Evolutionary conservation across 1,140 invertebrate species (phyloP).

Genomic region (Gryon sp.): DNA sequence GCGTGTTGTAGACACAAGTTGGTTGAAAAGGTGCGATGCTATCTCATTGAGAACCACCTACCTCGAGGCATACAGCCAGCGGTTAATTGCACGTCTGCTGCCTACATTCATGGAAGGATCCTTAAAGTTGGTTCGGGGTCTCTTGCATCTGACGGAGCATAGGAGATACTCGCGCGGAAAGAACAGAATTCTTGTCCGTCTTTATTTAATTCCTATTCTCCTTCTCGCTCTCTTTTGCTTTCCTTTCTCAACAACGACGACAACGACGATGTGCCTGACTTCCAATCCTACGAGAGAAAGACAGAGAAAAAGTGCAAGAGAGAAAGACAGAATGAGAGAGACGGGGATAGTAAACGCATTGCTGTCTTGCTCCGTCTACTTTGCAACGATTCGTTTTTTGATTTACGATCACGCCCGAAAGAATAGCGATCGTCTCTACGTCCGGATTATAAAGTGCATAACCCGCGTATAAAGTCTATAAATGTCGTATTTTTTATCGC

Average conservation of each 20-base stretch:
- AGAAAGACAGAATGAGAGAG: too few species aligned
- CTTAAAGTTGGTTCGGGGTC: conserved; percentile 70
- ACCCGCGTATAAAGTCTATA: conserved; percentile 58
- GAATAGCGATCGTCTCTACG: conserved; percentile 60
- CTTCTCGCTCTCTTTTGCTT: conserved; percentile 3
- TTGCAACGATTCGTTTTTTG: conserved; percentile 60
- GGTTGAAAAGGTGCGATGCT: conserved; percentile 52
- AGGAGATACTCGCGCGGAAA: conserved; percentile 47
- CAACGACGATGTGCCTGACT: too few species aligned
- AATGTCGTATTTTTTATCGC: conserved; percentile 56
- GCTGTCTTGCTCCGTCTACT: conserved; percentile 51
- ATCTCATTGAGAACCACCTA: conserved; percentile 67
- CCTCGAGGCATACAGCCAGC: conserved; percentile 72
- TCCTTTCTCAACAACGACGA: conserved; percentile 9
- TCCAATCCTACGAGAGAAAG: too few species aligned
- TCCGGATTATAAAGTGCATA: conserved; percentile 58
- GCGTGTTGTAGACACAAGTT: conserved; percentile 47
- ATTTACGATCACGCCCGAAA: conserved; percentile 63
- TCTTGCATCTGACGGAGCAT: conserved; percentile 54
- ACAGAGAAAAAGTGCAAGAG: too few species aligned
- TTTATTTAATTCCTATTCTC: too few species aligned
- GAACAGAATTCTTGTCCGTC: conserved; percentile 7
- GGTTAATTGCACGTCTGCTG: conserved; percentile 77
- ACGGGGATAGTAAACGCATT: too few species aligned
- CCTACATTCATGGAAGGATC: conserved; percentile 69